These are phyloP conservation scores for Platyura marginata DNA, from an alignment of 1,140 invertebrate genomes.

Conservation along the genomic window DNA sequence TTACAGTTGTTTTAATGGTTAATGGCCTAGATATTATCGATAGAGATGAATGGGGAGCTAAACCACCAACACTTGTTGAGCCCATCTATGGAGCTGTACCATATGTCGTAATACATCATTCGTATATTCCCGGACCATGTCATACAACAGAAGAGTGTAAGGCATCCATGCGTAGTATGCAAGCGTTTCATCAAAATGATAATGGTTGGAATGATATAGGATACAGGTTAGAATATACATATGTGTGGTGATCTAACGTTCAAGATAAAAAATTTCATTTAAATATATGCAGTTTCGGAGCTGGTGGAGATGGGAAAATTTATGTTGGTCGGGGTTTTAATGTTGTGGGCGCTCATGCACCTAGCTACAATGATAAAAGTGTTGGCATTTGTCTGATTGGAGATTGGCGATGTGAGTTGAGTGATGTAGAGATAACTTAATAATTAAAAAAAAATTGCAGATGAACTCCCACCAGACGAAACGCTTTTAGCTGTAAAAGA, in stretches of 20 bases:
- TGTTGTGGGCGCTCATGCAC: constrained; percentile 47
- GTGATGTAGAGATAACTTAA: not conserved
- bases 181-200: constrained; percentile 34
- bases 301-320: constrained; percentile 55
- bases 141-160: constrained; percentile 27
- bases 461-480: constrained; percentile 29
- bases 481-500: constrained; percentile 38
- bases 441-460: constrained; percentile 21
- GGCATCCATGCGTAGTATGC: constrained; percentile 30
- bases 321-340: constrained; percentile 63
- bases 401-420: constrained; percentile 35
- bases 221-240: constrained; percentile 27
- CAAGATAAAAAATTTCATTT: constrained; percentile 8
- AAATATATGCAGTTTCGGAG: constrained; percentile 42
- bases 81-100: constrained; percentile 38
- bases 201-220: constrained; percentile 48
- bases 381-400: constrained; percentile 58
- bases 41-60: constrained; percentile 40
- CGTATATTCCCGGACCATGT: constrained; percentile 39
- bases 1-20: too few species aligned
- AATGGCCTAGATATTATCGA: constrained; percentile 23
- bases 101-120: constrained; percentile 62
- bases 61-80: constrained; percentile 26
- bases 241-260: not conserved
- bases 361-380: constrained; percentile 44